Conservation (phyloP, 2,797 vertebrate genomes). For the Oryzias sinensis region DNA sequence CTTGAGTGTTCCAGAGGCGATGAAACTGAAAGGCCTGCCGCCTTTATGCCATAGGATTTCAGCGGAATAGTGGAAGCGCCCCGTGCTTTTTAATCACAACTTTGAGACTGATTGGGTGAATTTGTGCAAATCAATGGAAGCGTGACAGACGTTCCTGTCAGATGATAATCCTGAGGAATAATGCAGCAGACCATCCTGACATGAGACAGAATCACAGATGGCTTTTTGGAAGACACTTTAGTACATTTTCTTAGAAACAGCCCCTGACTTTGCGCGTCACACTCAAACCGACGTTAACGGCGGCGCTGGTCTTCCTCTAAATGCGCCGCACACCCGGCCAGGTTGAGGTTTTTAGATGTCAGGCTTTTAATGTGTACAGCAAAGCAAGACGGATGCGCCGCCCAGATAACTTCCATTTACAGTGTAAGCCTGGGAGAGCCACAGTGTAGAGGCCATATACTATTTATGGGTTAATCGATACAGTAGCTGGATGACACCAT, state of each 20-base stretch:
- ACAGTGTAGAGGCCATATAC: conserved; percentile 61
- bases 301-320: conserved; percentile 9
- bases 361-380: conserved; percentile 39
- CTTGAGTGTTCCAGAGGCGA: conserved; percentile 84
- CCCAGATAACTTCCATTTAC: conserved; percentile 71
- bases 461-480: conserved; percentile 91
- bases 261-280: no score
- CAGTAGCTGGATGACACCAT: conserved; percentile 90
- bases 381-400: conserved; percentile 60
- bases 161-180: conserved; percentile 69
- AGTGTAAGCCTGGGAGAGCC: conserved; percentile 63
- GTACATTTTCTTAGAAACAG: no score
- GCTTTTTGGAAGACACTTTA: conserved; percentile 3
- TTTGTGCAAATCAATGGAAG: conserved; percentile 64
- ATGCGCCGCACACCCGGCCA: conserved; percentile 21
- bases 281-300: no score
- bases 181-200: conserved; percentile 54
- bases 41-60: conserved; percentile 75
- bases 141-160: conserved; percentile 67
- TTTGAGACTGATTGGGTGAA: conserved; percentile 72
- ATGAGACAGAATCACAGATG: conserved; percentile 33
- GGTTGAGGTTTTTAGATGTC: conserved; percentile 18
- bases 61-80: conserved; percentile 61
- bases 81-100: conserved; percentile 71
- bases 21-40: conserved; percentile 85